Percentiles rank a stretch among this genome's conserved stretches.
Evolutionary conservation across 2,888 invertebrate genomes (phyloP).

Genomic region (Lymantria dispar): DNA sequence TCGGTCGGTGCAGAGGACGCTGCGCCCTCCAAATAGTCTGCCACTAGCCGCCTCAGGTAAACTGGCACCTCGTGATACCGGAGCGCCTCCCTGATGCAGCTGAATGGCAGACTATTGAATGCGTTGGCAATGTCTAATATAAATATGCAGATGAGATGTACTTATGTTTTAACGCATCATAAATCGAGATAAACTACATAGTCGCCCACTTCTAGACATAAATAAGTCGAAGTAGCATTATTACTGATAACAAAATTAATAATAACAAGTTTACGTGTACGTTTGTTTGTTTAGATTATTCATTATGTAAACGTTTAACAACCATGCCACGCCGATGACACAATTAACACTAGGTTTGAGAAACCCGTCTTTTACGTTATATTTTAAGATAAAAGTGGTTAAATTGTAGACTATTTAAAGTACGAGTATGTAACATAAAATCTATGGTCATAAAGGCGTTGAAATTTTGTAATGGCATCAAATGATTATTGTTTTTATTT

Average conservation of each 20-base stretch:
- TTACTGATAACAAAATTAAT: not conserved
- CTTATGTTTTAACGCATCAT: not conserved
- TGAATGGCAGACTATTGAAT: no score
- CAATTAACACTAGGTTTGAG: not conserved
- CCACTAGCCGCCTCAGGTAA: no score
- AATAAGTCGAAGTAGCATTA: not conserved
- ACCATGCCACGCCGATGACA: not conserved
- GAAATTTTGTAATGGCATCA: not conserved
- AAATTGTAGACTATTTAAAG: not conserved
- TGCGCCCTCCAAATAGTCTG: no score
- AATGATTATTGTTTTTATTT: not conserved
- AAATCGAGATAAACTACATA: not conserved
- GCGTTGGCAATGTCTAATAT: no score
- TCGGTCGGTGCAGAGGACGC: no score
- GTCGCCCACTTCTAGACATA: not conserved
- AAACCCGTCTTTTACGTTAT: no score
- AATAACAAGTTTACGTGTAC: not conserved
- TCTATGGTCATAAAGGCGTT: no score
- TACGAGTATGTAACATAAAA: not conserved
- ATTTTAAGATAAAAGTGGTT: no score
- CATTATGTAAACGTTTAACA: not conserved
- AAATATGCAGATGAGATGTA: no score
- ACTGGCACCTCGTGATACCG: no score
- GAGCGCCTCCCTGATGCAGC: no score
- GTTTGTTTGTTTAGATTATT: not conserved